Base-by-base conservation (phyloP, 1,140 invertebrate genomes). In the Yoshiicerus persimilis region DNA sequence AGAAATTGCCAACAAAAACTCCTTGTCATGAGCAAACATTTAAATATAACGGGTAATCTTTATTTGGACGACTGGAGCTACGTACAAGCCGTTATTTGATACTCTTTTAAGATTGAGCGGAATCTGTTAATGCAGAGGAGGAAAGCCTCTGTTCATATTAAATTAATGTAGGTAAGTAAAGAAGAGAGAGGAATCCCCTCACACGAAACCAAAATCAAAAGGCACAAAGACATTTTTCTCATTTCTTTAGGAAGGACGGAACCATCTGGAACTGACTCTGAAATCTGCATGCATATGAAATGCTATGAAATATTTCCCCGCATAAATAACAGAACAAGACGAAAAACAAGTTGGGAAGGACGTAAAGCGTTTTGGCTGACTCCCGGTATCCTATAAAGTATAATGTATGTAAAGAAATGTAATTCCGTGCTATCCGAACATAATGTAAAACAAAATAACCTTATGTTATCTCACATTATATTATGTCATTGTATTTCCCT, bases 211-310 rank as follows among this genome's bases (percentile, higher is more conserved):
- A 80, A 80, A 80, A 80, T 80, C 75, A 80, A 80, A 80, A 80
- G 23, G 75, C 75, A 80, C 75, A 80, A 80, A 80, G 75, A 80
- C 34, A 80, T 80, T 80, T 80, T 80, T 80, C 75, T 80, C 75
- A 80, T 80, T 80, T 80, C 32, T 80, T 80, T 80, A 80, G 75
- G 75, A 80, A 30, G 75, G 75, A 80, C 30, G 83, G 83, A 84
- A 84, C 23, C 83, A 84, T 84, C 83, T 84, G 83, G 83, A 84
- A 84, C 39, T 84, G 83, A 84, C 83, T 84, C 38, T 30, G 16
- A 38, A 84, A 84, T 84, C 83, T 84, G 47, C 83, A 84, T 84
- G 83, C 38, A 84, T 84, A 84, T 84, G 83, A 84, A 84, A 84
- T 84, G 83, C n/a, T 47, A 84, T 84, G 83, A 84, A 84, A 84